A percentile compares a stretch with the other conserved stretches of the same genome.
Conservation (phyloP, 2,888 invertebrate genomes). For the Glaucopsyche alexis region DNA sequence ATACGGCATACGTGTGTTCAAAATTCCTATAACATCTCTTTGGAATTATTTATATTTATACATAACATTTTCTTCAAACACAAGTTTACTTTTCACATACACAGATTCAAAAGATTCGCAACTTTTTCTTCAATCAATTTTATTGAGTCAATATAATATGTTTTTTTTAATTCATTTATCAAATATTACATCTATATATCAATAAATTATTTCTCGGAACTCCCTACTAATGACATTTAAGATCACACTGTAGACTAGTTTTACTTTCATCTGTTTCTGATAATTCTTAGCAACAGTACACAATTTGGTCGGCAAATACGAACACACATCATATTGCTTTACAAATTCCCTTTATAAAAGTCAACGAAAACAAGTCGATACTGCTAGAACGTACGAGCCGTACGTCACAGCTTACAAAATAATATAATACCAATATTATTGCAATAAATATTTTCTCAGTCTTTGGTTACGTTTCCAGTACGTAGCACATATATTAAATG, state of each 20-base stretch:
- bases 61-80: slow-evolving; percentile 21
- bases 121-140: neutral
- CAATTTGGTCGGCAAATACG: slow-evolving; percentile 34
- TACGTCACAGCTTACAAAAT: slow-evolving; percentile 46
- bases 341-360: slow-evolving; percentile 32
- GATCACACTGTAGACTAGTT: slow-evolving; percentile 27
- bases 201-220: slow-evolving; percentile 9
- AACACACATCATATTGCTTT: slow-evolving; percentile 45
- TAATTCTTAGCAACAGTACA: slow-evolving; percentile 9
- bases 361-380: slow-evolving; percentile 19
- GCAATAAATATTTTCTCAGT: slow-evolving; percentile 70
- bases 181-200: slow-evolving; percentile 21
- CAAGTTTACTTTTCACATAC: slow-evolving; percentile 25
- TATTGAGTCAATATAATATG: slow-evolving; percentile 14
- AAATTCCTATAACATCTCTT: slow-evolving; percentile 63
- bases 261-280: neutral
- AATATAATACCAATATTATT: slow-evolving; percentile 68
- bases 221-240: slow-evolving; percentile 1
- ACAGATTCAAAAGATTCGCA: slow-evolving; percentile 28
- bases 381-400: neutral
- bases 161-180: neutral
- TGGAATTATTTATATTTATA: slow-evolving; percentile 48
- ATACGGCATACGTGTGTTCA: slow-evolving; percentile 63
- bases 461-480: slow-evolving; percentile 71
- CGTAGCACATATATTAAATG: slow-evolving; percentile 57